These are phyloP conservation scores for Drosophila anomalipes DNA, from an alignment of 2,888 invertebrate genomes.

Conservation along the genomic window DNA sequence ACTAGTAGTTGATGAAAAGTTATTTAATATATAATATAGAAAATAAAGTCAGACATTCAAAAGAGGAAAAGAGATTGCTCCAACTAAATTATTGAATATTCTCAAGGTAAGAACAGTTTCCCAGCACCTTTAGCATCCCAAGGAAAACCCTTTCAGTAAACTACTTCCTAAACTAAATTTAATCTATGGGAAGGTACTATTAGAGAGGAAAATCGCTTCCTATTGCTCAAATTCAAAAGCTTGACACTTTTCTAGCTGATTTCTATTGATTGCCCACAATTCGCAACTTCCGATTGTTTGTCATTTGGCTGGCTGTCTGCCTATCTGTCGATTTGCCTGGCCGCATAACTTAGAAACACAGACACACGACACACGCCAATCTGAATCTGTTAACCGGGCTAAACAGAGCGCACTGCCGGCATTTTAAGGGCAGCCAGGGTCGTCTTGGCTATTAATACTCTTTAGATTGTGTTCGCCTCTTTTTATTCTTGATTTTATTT, in stretches of 20 bases:
- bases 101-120: background rate
- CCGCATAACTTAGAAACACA: constrained; percentile 43
- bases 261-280: constrained; percentile 56
- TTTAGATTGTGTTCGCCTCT: constrained; percentile 29
- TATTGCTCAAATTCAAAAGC: constrained; percentile 8
- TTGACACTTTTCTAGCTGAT: constrained; percentile 40
- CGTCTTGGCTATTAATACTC: constrained; percentile 71
- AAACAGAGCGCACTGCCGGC: constrained; percentile 69
- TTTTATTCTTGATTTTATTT: background rate
- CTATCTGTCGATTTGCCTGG: constrained; percentile 26
- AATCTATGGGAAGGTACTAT: constrained; percentile 20
- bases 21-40: background rate
- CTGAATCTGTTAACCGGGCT: constrained; percentile 51
- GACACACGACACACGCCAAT: constrained; percentile 29
- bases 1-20: background rate
- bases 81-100: background rate
- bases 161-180: constrained; percentile 8
- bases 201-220: constrained; percentile 30
- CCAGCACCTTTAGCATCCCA: background rate
- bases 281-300: constrained; percentile 62
- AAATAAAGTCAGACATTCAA: background rate
- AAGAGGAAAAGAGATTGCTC: background rate
- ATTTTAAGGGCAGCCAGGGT: constrained; percentile 80
- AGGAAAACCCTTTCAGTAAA: background rate
- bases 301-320: constrained; percentile 30